Conservation (phyloP, 1,140 invertebrate species). For the Lucilia cuprina region DNA sequence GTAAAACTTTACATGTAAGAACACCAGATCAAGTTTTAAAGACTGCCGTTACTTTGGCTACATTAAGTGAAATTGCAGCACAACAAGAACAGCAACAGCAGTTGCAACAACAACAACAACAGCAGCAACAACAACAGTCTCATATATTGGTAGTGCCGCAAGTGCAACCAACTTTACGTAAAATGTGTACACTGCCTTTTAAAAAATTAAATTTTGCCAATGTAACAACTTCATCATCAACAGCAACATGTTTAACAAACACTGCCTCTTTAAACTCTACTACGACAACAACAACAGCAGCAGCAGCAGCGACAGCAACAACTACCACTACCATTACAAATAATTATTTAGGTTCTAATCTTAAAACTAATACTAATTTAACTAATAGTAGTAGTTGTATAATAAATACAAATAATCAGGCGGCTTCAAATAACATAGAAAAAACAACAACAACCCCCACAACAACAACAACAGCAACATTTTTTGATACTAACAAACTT, state of each 20-base stretch:
- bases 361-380: constrained; percentile 15
- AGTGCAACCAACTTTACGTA: background rate
- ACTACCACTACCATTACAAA: constrained; percentile 33
- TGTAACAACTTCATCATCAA: constrained; percentile 44
- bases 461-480: constrained; percentile 49
- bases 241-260: constrained; percentile 27
- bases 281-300: constrained; percentile 45
- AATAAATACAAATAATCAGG: constrained; percentile 21
- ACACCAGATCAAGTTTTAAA: constrained; percentile 57
- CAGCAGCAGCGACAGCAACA: constrained; percentile 40
- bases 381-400: constrained; percentile 25
- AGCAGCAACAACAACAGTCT: constrained; percentile 32
- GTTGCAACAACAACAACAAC: constrained; percentile 45
- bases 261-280: background rate
- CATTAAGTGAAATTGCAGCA: constrained; percentile 55
- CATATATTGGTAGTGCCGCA: constrained; percentile 20
- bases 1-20: constrained; percentile 42
- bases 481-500: background rate
- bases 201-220: constrained; percentile 34
- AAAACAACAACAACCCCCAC: constrained; percentile 44
- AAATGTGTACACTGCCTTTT: constrained; percentile 28
- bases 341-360: constrained; percentile 30
- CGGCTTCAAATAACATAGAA: constrained; percentile 20
- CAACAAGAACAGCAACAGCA: constrained; percentile 47
- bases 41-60: constrained; percentile 58